Base-by-base conservation (phyloP, 92 coral and sea anemone species). In the Epizoanthus rinbou region DNA sequence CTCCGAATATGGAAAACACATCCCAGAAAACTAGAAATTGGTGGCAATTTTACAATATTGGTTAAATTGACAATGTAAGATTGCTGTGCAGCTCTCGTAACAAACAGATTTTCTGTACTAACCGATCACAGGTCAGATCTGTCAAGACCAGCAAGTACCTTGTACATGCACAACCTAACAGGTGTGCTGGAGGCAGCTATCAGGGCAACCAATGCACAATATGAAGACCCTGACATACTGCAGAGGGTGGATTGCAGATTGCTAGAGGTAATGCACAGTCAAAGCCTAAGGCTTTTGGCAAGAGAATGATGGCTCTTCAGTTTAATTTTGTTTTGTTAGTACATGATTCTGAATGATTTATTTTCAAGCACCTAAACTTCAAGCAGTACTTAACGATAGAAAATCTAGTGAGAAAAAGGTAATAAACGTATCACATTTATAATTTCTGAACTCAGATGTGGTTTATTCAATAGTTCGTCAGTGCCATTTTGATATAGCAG, bases 161-260 rank as follows among this genome's bases (percentile, higher is more conserved):
- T 97, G 79, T 97, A 97, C 86, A 92, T 94, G 88, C 99, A 97
- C 84, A 97, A 97, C 83, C 88, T 97, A 41, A 94, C 98, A 2
- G 99, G 99, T 16, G 96, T 94, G 50, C 73, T 97, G 22, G 99
- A 97, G 74, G 93, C 99, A 13, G 99, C 99, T 0, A 94, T 97
- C 64, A 88, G 99, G 64, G 99, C 99, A 17, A 97, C 99, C 15
- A 97, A 97, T 79, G 99, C 99, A 23, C 99, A 97, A 87, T 97
- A 90, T 84, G 98, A 88, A 71, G 95, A 97, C 82, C 97, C 99
- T 22, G 99, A 92, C 54, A 97, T 97, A 62, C 86, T 97, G 31
- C 87, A 92, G 76, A 86, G 99, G 80, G 86, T 97, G 79, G 99
- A 97, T 88, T 97, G 99, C 78, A 79, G 99, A 17, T 81, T 97